phyloP scores from a whole-genome alignment of 2,113 vertebrate species.

The Anoura caudifer region DNA sequence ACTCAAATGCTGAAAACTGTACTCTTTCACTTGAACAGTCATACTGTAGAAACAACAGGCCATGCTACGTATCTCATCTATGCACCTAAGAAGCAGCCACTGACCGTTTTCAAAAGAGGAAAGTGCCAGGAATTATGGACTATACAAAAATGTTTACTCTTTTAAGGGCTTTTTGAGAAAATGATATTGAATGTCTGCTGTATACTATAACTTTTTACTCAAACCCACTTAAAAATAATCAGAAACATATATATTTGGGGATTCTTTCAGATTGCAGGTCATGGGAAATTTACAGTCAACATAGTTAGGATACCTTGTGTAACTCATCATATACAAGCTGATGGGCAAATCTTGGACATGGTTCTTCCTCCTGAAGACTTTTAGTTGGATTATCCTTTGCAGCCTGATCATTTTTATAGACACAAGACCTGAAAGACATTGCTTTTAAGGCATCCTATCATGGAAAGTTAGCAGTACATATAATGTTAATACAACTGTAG shows the following conservation, averaged over 20 bases:
- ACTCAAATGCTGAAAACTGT: conserved; percentile 1
- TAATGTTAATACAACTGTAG: neutral
- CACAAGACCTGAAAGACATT: conserved; percentile 91
- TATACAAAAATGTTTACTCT: neutral
- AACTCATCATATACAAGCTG: conserved; percentile 98
- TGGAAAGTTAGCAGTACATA: neutral
- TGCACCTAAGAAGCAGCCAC: neutral
- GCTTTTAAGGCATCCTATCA: conserved; percentile 26
- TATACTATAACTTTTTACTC: neutral
- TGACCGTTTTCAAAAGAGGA: neutral
- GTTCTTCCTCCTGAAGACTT: conserved; percentile 96
- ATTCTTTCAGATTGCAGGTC: neutral
- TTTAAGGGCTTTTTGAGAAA: neutral
- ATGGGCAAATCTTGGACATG: conserved; percentile 98
- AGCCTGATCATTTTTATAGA: conserved; percentile 98
- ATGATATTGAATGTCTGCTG: neutral
- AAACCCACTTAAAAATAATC: conserved; percentile 25
- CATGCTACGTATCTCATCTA: neutral
- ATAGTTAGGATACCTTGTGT: conserved; percentile 89
- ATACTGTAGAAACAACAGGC: neutral
- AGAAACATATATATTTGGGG: neutral
- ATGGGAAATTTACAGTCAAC: neutral
- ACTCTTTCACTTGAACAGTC: neutral
- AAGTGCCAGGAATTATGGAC: neutral
- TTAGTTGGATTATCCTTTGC: conserved; percentile 95